Conservation (phyloP, 2,888 invertebrate genomes). For the Anagyrus pseudococci region DNA sequence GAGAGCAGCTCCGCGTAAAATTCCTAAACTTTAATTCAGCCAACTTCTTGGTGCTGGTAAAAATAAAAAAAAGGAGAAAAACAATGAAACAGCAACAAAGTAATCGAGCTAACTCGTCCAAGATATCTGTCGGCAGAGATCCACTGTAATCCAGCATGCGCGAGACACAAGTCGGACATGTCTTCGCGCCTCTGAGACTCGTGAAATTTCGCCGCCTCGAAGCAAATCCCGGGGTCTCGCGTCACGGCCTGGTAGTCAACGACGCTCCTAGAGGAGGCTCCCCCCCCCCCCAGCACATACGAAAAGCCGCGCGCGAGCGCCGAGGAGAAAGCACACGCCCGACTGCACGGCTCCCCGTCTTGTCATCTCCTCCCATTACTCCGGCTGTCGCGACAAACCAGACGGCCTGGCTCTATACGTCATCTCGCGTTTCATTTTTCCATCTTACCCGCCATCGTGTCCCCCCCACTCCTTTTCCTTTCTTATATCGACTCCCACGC, state of each 20-base stretch:
- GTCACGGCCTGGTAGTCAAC: background rate
- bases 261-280: background rate
- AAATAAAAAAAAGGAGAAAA: no score
- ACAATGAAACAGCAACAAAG: no score
- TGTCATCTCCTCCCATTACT: constrained; percentile 31
- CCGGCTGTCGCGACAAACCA: constrained; percentile 26
- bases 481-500: background rate
- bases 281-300: no score
- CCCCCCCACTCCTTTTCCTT: background rate
- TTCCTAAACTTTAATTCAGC: no score
- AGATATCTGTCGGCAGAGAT: no score
- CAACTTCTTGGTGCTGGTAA: no score
- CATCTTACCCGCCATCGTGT: background rate
- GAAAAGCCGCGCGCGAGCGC: background rate
- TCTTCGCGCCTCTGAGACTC: background rate
- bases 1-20: no score
- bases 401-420: no score
- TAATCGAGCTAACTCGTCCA: no score
- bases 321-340: constrained; percentile 9
- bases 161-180: no score
- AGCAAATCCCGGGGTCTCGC: background rate
- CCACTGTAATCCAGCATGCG: no score
- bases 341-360: background rate
- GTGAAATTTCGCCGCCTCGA: background rate
- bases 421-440: background rate